Evolutionary conservation across 2,888 invertebrate genomes (phyloP).

Genomic region (Drosophila robusta): DNA sequence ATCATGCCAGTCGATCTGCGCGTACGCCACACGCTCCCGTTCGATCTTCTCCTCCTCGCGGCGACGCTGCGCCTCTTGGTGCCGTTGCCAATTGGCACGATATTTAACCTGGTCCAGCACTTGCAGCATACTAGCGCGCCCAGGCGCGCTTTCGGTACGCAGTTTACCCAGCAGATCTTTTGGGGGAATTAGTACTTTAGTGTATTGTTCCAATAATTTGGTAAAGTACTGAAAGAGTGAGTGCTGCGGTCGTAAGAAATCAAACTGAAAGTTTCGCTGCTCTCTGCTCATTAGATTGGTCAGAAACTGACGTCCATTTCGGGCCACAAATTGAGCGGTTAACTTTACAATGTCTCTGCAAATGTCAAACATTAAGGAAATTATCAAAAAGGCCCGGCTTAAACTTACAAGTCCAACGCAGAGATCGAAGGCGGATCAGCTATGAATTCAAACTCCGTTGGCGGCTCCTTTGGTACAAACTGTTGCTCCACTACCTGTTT

Average conservation of each 20-base stretch:
- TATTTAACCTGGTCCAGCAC: constrained; percentile 96
- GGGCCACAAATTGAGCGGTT: constrained; percentile 99
- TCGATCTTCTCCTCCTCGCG: constrained; percentile 98
- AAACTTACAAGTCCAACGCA: constrained; percentile 94
- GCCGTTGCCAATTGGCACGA: constrained; percentile 98
- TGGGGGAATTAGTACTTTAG: constrained; percentile 97
- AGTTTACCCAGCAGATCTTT: constrained; percentile 94
- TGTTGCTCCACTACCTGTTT: constrained; percentile 94
- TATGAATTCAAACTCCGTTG: constrained; percentile 95
- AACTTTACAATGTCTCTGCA: constrained; percentile 97
- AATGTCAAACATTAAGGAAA: background rate
- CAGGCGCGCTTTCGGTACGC: constrained; percentile 90
- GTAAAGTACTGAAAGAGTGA: constrained; percentile 99
- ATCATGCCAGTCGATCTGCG: constrained; percentile 99
- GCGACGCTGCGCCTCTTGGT: constrained; percentile 96
- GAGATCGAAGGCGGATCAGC: constrained; percentile 99
- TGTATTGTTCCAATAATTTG: constrained; percentile 98
- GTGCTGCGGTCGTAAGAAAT: constrained; percentile 99
- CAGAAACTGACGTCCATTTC: constrained; percentile 98
- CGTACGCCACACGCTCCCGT: constrained; percentile 96
- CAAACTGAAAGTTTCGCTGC: constrained; percentile 99
- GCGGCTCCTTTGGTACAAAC: constrained; percentile 96
- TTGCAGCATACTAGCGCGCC: constrained; percentile 86
- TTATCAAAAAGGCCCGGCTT: rapidly evolving
- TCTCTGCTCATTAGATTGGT: constrained; percentile 99